A percentile compares a stretch with the other conserved stretches of the same genome.
phyloP scores from a whole-genome alignment of 2,888 invertebrate genomes.

The Rhynchonema sp. region DNA sequence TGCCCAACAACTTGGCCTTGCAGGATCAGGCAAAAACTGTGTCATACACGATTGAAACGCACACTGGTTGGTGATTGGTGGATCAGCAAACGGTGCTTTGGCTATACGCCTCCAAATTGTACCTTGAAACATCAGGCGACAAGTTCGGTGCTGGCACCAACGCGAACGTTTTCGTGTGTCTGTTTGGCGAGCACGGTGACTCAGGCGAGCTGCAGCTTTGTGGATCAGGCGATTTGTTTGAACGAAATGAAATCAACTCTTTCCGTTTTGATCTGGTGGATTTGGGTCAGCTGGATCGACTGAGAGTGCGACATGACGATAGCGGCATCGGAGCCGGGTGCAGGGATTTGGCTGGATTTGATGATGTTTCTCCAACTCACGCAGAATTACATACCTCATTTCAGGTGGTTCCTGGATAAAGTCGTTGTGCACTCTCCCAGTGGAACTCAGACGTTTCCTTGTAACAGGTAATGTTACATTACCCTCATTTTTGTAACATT shows the following conservation, averaged over 20 bases:
- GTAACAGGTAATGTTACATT: not conserved
- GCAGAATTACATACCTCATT: not conserved
- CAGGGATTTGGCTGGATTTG: not conserved
- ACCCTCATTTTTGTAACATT: not conserved
- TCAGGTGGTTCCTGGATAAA: not conserved
- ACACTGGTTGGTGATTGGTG: too few relatives aligned
- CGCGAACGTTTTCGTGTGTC: slow-evolving; percentile 28
- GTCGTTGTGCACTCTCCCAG: not conserved
- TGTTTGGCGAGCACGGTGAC: slow-evolving; percentile 21
- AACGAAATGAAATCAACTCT: not conserved
- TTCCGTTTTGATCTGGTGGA: not conserved
- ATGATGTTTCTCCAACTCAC: not conserved
- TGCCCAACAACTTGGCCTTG: too few relatives aligned
- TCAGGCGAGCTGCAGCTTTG: slow-evolving; percentile 7
- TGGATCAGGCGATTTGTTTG: not conserved
- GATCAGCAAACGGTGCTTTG: too few relatives aligned
- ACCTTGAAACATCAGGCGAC: not conserved
- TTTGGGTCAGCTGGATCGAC: not conserved
- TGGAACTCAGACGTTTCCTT: not conserved
- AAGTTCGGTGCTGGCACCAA: slow-evolving; percentile 28
- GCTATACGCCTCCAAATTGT: not conserved
- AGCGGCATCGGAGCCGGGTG: not conserved
- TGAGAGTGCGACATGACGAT: not conserved
- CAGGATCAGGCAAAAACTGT: too few relatives aligned
- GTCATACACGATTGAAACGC: too few relatives aligned